Base-by-base conservation (phyloP, 2,888 invertebrate species). In the Abrostola tripartita region DNA sequence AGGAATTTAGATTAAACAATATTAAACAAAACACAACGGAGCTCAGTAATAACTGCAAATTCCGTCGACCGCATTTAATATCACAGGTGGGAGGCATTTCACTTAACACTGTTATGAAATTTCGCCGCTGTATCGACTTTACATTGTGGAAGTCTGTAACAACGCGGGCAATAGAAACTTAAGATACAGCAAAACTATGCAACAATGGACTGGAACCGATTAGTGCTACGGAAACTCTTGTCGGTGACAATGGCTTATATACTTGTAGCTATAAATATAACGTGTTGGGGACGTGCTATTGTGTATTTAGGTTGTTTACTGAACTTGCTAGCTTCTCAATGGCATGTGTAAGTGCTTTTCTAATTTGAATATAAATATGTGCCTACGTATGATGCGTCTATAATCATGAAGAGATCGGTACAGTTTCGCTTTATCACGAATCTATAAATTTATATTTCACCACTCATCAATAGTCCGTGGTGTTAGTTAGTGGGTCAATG, bases 121-220 rank as follows among this genome's bases (percentile, higher is more conserved):
- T 72, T 57, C 66, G 24, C 41, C 35, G 47, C 53, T 52, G 68
- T 68, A 79, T 76, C 55, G 76, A 66, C 61, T 73, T 78, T 62
- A 47, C 61, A 63, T 61, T 61, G 69, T 63, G 40, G 57, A 61
- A 63, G 58, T 61, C 59, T 35, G 52, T 61, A 66, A 68, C 66
- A 65, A 62, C 64, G 61, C 44, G n/a, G 51, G 55, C 76, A 65
- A 71, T 71, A 58, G 60, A 51, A 78, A 74, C 69, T 78, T 72
- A 73, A 79, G 71, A 76, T 68, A 71, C 53, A 65, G 52, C 68
- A 65, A 77, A 81, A 83, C 81, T 82, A 78, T 79, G 76, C 64
- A 71, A 79, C 81, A 82, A 83, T 82, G 51, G 68, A 79, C 61
- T 61, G 52, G 62, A 65, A 63, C 61, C 69, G 73, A 81, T 78